These are phyloP conservation scores for Fissipunctia ypsillon DNA, from an alignment of 2,888 invertebrate species.

Conservation along the genomic window DNA sequence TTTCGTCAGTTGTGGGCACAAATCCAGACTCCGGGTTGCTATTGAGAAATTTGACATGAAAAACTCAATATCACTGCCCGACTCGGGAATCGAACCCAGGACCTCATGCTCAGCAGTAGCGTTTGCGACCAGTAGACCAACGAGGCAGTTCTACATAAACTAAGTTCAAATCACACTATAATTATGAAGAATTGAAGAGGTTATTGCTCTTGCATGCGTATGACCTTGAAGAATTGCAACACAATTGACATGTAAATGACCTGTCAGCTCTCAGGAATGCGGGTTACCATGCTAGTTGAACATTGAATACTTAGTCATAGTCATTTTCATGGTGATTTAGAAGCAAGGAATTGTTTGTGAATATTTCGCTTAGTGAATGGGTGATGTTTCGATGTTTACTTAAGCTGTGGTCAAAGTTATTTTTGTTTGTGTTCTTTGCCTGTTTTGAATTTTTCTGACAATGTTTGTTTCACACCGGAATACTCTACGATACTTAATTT, in stretches of 20 bases:
- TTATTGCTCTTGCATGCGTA: conserved; percentile 22
- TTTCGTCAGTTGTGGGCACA: no score
- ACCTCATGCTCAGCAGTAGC: no score
- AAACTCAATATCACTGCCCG: no score
- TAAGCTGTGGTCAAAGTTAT: conserved; percentile 17
- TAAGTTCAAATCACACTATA: background rate
- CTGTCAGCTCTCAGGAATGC: conserved; percentile 51
- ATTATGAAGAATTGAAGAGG: background rate
- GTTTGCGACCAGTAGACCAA: no score
- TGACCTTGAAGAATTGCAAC: conserved; percentile 58
- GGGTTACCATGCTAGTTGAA: conserved; percentile 43
- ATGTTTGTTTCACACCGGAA: background rate
- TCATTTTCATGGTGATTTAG: conserved; percentile 50
- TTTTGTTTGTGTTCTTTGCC: no score
- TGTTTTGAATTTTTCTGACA: background rate
- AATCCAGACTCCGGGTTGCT: no score
- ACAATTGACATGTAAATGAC: conserved; percentile 34
- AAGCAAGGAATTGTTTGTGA: conserved; percentile 38
- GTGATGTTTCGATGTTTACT: conserved; percentile 16
- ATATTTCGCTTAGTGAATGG: conserved; percentile 30
- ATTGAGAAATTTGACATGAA: no score
- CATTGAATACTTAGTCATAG: conserved; percentile 23
- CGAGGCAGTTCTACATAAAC: background rate
- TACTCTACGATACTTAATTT: background rate
- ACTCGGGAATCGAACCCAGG: no score